Conservation (phyloP, 64 coral and sea anemone genomes). For the Catalaphyllia jardinei region DNA sequence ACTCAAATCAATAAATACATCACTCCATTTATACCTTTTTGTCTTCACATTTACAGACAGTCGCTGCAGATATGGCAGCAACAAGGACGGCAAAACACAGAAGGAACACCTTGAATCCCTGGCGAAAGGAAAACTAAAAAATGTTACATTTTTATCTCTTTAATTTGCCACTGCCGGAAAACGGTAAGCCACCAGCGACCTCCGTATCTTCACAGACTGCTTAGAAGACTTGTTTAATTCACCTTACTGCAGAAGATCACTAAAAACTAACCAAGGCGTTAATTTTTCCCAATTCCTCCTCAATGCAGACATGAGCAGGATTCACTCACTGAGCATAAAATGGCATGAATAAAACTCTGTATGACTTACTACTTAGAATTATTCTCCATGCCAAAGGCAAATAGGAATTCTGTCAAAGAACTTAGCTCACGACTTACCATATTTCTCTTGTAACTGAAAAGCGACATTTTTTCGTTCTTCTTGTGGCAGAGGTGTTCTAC, state of each 20-base stretch:
- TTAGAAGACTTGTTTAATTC: too few relatives aligned
- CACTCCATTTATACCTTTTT: constrained; percentile 15
- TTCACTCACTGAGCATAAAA: too few relatives aligned
- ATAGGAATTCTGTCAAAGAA: neutral
- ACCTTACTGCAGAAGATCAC: too few relatives aligned
- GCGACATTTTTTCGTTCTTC: neutral
- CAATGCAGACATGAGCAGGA: too few relatives aligned
- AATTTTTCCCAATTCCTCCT: too few relatives aligned
- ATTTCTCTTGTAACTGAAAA: neutral
- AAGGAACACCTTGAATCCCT: constrained; percentile 22
- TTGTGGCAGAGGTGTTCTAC: neutral
- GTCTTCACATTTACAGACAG: constrained; percentile 5
- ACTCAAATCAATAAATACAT: too few relatives aligned
- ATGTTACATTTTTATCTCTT: too few relatives aligned
- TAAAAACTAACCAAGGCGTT: too few relatives aligned
- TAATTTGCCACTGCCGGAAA: too few relatives aligned
- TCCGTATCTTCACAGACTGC: too few relatives aligned
- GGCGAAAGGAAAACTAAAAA: neutral
- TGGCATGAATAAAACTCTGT: too few relatives aligned
- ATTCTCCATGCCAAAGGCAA: neutral
- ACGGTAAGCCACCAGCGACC: neutral
- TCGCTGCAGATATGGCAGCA: neutral
- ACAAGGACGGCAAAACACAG: constrained; percentile 7
- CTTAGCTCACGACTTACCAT: neutral
- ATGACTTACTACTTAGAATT: too few relatives aligned